A percentile compares a stretch with the other conserved stretches of the same genome.
These are phyloP conservation scores for Carollia perspicillata DNA, from an alignment of 2,113 vertebrate species.

Conservation along the genomic window DNA sequence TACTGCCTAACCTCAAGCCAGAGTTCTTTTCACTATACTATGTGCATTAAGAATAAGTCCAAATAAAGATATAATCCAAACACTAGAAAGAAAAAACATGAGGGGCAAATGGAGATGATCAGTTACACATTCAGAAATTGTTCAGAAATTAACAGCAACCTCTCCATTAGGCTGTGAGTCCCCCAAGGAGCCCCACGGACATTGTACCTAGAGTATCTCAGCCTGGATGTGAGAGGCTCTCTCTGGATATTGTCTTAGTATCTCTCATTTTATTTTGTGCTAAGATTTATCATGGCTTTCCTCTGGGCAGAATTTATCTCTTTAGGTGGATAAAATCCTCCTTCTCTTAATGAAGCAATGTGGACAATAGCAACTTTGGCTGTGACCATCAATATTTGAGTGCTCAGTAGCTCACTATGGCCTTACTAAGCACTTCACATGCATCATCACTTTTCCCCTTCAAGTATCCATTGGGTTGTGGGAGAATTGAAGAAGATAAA, in stretches of 20 bases:
- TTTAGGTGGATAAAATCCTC: neutral
- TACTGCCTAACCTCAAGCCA: neutral
- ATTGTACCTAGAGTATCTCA: neutral
- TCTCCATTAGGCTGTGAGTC: rapidly evolving
- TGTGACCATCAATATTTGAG: rapidly evolving
- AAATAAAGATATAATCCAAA: neutral
- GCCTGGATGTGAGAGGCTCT: neutral
- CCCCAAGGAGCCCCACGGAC: neutral
- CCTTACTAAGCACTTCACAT: no score
- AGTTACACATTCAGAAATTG: neutral
- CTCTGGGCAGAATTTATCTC: neutral
- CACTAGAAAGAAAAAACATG: neutral
- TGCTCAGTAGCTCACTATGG: neutral
- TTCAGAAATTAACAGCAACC: rapidly evolving
- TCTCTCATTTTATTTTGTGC: neutral
- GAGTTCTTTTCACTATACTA: neutral
- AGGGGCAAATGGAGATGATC: neutral
- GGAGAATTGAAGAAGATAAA: neutral
- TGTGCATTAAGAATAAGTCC: neutral
- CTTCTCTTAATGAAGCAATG: neutral
- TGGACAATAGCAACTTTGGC: no score
- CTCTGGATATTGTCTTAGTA: neutral
- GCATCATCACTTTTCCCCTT: neutral
- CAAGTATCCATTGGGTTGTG: no score
- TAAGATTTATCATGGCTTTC: neutral